These are phyloP conservation scores for Tetraodon nigroviridis DNA, from an alignment of 2,113 vertebrate genomes.

Conservation along the genomic window DNA sequence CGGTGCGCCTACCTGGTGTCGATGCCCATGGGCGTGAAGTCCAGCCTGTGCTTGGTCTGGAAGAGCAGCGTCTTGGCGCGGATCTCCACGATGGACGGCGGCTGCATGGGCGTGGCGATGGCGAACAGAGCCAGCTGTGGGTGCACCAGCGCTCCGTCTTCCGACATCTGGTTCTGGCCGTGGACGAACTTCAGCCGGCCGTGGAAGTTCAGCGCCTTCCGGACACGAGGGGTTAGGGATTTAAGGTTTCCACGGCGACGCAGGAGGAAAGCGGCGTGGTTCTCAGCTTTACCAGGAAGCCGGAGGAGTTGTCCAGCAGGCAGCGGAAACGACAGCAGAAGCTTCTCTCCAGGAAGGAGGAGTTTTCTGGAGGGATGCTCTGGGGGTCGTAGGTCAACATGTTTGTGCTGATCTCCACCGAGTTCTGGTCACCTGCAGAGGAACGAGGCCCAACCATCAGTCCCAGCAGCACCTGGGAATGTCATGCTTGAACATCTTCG, in stretches of 20 bases:
- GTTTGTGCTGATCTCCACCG: conserved; percentile 44
- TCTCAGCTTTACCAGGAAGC: conserved; percentile 71
- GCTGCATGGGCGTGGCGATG: conserved; percentile 68
- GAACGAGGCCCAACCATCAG: background rate
- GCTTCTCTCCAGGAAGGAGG: conserved; percentile 78
- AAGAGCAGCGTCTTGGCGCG: conserved; percentile 74
- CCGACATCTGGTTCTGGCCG: conserved; percentile 54
- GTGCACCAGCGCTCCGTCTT: conserved; percentile 49
- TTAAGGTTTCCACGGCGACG: too few species aligned
- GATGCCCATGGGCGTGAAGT: conserved; percentile 73
- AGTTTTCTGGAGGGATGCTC: conserved; percentile 73
- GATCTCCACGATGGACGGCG: conserved; percentile 75
- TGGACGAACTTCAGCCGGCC: conserved; percentile 73
- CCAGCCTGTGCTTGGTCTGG: conserved; percentile 79
- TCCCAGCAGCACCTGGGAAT: too few species aligned
- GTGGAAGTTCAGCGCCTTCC: conserved; percentile 72
- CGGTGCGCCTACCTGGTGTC: conserved; percentile 59
- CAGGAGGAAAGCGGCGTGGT: too few species aligned
- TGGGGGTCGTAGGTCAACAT: conserved; percentile 53
- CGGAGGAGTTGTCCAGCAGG: conserved; percentile 80
- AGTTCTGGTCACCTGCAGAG: conserved; percentile 48
- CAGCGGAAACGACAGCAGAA: conserved; percentile 81
- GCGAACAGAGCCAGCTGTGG: conserved; percentile 73
- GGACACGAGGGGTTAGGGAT: background rate
- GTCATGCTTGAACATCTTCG: too few species aligned